Conservation (phyloP, 2,888 invertebrate species). For the Drymonia ruficornis region DNA sequence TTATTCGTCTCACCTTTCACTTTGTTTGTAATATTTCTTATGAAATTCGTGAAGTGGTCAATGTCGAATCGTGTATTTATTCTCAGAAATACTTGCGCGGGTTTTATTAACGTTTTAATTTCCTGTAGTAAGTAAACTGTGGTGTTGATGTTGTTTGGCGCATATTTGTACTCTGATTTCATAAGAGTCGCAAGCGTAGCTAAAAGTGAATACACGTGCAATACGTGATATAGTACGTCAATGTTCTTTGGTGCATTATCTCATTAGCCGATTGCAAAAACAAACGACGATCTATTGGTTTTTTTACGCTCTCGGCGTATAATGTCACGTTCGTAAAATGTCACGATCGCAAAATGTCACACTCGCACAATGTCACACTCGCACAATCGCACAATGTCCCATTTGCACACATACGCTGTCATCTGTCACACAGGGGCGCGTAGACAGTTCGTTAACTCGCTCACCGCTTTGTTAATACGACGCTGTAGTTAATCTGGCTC, state of each 20-base stretch:
- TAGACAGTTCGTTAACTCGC: slow-evolving; percentile 1
- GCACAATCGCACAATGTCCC: too few species aligned
- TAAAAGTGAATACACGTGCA: too few species aligned
- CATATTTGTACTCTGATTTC: too few species aligned
- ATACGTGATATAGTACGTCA: too few species aligned
- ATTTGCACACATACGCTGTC: not conserved
- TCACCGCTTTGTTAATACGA: slow-evolving; percentile 5
- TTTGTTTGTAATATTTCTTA: slow-evolving; percentile 20
- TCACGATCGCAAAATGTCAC: too few species aligned
- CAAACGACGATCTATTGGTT: too few species aligned
- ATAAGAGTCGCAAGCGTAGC: too few species aligned
- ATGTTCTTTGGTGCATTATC: too few species aligned
- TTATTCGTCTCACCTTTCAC: slow-evolving; percentile 24
- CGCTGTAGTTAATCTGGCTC: slow-evolving; percentile 19
- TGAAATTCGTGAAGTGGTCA: slow-evolving; percentile 14
- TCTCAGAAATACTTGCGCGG: not conserved
- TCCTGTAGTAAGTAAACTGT: not conserved
- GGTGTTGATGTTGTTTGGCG: not conserved
- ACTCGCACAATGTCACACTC: too few species aligned
- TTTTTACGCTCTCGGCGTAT: too few species aligned
- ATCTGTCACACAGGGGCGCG: not conserved
- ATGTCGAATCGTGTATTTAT: slow-evolving; percentile 4
- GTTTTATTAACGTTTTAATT: not conserved
- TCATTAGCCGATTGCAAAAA: too few species aligned
- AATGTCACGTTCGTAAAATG: too few species aligned